Percentiles rank a stretch among this genome's conserved stretches.
These are phyloP conservation scores for Plecturocebus donacophilus DNA, from an alignment of 2,113 vertebrate genomes.

Conservation along the genomic window DNA sequence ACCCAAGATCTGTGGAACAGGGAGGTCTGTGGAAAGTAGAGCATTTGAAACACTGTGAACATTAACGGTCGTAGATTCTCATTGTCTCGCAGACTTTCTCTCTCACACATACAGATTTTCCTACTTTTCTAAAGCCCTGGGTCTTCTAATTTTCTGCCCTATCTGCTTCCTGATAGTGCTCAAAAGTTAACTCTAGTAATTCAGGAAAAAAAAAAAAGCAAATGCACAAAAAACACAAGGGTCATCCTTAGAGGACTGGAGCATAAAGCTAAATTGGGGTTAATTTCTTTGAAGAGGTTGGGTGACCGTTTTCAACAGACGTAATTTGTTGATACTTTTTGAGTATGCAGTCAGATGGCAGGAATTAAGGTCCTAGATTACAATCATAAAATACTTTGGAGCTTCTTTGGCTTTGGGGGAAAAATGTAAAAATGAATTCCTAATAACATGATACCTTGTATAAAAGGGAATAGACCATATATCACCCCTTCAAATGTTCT, in stretches of 20 bases:
- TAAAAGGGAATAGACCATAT: constrained; percentile 34
- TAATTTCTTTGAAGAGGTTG: neutral
- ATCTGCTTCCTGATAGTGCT: neutral
- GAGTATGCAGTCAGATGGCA: constrained; percentile 1
- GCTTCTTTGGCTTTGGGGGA: neutral
- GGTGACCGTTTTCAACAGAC: neutral
- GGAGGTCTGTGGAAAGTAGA: neutral
- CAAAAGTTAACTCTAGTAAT: neutral
- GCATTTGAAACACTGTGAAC: neutral
- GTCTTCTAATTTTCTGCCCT: neutral
- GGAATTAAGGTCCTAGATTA: constrained; percentile 28
- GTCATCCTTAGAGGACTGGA: neutral
- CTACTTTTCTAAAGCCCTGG: neutral
- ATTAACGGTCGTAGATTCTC: neutral
- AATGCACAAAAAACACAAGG: neutral
- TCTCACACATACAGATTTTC: neutral
- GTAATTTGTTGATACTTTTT: constrained; percentile 31
- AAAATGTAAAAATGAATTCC: constrained; percentile 47
- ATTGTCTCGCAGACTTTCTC: neutral
- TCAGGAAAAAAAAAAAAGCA: neutral
- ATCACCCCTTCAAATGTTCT: constrained; percentile 36
- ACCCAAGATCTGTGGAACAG: neutral
- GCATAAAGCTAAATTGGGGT: neutral
- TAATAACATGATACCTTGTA: neutral
- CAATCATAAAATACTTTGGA: constrained; percentile 15